These are phyloP conservation scores for honey bee (Apis mellifera) DNA, from an alignment of 1,140 invertebrate genomes.

Conservation along the genomic window DNA sequence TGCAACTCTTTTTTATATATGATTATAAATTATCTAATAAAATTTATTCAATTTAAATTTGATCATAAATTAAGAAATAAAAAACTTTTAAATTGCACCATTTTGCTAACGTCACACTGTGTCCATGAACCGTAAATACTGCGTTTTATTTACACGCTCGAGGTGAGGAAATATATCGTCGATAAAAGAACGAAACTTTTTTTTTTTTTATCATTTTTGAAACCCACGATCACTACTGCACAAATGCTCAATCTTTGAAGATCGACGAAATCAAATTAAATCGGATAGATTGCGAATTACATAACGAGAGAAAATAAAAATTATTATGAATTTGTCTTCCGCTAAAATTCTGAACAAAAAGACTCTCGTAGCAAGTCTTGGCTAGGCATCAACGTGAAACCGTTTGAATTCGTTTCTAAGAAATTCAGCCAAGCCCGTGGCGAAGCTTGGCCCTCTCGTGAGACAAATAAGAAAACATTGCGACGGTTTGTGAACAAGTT, in stretches of 20 bases:
- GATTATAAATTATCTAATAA: neutral
- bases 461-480: slow-evolving; percentile 24
- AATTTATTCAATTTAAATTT: neutral
- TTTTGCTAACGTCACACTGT: neutral
- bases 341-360: neutral
- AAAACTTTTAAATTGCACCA: neutral
- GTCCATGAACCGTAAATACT: slow-evolving; percentile 13
- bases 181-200: neutral
- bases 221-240: neutral
- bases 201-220: slow-evolving; percentile 29
- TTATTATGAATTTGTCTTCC: neutral
- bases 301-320: no score
- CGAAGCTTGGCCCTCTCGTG: slow-evolving; percentile 22
- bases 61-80: neutral
- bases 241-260: neutral
- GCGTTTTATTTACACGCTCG: neutral
- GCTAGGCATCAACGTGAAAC: slow-evolving; percentile 5
- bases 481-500: neutral
- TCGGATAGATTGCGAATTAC: neutral
- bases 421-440: slow-evolving; percentile 26
- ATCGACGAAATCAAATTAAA: neutral
- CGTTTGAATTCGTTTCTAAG: slow-evolving; percentile 35
- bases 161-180: neutral
- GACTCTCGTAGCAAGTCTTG: neutral
- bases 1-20: neutral